phyloP scores from a whole-genome alignment of 2,113 vertebrate species.

The Ophiodon elongatus region DNA sequence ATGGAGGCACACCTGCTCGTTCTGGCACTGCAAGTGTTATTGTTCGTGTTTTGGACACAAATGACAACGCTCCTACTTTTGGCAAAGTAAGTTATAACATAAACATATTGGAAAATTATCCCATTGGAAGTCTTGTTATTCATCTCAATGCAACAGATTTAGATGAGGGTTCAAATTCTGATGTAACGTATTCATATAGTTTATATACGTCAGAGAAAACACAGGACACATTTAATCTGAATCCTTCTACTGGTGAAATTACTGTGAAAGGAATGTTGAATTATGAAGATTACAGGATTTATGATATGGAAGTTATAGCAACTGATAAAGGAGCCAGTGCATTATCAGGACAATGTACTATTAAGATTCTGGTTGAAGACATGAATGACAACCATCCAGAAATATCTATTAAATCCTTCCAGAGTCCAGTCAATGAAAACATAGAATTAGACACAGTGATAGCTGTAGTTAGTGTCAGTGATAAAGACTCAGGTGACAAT shows the following conservation, averaged over 20 bases:
- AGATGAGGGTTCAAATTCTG: slow-evolving; percentile 72
- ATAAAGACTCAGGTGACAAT: slow-evolving; percentile 77
- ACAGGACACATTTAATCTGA: slow-evolving; percentile 75
- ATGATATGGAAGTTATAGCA: slow-evolving; percentile 82
- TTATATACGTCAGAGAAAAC: slow-evolving; percentile 65
- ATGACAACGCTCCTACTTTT: slow-evolving; percentile 73
- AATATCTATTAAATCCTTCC: slow-evolving; percentile 77
- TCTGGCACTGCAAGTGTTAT: slow-evolving; percentile 66
- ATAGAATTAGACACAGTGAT: slow-evolving; percentile 61
- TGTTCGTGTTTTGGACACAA: slow-evolving; percentile 68
- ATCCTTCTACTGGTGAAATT: slow-evolving; percentile 81
- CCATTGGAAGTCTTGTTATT: slow-evolving; percentile 56
- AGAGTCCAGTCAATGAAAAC: slow-evolving; percentile 65
- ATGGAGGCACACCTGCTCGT: slow-evolving; percentile 62
- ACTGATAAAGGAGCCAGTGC: slow-evolving; percentile 71
- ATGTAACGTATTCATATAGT: slow-evolving; percentile 64
- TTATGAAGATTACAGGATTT: slow-evolving; percentile 77
- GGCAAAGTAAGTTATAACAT: too few species aligned
- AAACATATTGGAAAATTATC: slow-evolving; percentile 63
- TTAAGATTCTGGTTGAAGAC: slow-evolving; percentile 79
- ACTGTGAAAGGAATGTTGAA: slow-evolving; percentile 79
- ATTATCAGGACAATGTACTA: slow-evolving; percentile 82
- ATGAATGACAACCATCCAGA: slow-evolving; percentile 84
- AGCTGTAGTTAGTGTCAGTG: slow-evolving; percentile 68
- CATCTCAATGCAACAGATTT: slow-evolving; percentile 66